Conservation (phyloP, 2,888 invertebrate genomes). For the Eristalis tenax region DNA sequence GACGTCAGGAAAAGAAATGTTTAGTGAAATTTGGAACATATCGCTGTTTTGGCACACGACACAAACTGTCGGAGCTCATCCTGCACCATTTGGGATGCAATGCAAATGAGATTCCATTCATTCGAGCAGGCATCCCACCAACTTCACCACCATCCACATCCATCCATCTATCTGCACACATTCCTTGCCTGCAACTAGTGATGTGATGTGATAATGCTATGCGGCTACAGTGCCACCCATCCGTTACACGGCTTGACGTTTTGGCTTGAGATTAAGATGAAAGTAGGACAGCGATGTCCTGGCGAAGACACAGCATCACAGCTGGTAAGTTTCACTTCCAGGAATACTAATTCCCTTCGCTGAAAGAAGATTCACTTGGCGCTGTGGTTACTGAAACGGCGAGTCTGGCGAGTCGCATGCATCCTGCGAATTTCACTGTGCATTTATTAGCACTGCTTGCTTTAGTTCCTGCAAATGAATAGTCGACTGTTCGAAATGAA, state of each 20-base stretch:
- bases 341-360: slow-evolving; percentile 29
- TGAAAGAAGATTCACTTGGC: slow-evolving; percentile 4
- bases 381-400: slow-evolving; percentile 24
- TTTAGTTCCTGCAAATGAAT: not conserved
- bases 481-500: not conserved
- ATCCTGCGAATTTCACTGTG: slow-evolving; percentile 15
- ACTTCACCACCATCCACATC: slow-evolving; percentile 15
- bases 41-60: slow-evolving; percentile 65
- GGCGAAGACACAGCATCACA: slow-evolving; percentile 40
- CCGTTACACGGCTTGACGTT: slow-evolving; percentile 46
- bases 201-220: slow-evolving; percentile 61
- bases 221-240: slow-evolving; percentile 57
- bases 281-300: slow-evolving; percentile 39
- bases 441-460: slow-evolving; percentile 11
- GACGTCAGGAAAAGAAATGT: slow-evolving; percentile 64
- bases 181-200: slow-evolving; percentile 43
- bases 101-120: slow-evolving; percentile 68
- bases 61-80: slow-evolving; percentile 58
- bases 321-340: slow-evolving; percentile 44
- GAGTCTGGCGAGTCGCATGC: not conserved
- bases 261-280: slow-evolving; percentile 39
- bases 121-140: slow-evolving; percentile 41
- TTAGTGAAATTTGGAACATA: slow-evolving; percentile 67
- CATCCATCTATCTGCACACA: slow-evolving; percentile 43
- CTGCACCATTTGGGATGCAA: slow-evolving; percentile 55